Conservation (phyloP, 35 echinoderm and acorn worm species). For the Apostichopus parvimensis region DNA sequence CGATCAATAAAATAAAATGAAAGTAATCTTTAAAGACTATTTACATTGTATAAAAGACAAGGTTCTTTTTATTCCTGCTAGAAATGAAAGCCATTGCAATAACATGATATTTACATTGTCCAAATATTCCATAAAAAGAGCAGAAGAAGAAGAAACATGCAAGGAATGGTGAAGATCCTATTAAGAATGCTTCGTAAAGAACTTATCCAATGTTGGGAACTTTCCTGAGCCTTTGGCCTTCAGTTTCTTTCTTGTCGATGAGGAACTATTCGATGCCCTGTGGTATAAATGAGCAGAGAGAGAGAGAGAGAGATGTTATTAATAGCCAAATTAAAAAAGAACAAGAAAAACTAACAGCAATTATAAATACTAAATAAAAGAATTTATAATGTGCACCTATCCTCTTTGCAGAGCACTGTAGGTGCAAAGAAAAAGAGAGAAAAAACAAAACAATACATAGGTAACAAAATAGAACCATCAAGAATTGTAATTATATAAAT, state of each 20-base stretch:
- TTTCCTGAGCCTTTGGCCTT: neutral
- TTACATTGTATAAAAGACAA: neutral
- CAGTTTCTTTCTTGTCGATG: neutral
- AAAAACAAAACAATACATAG: no score
- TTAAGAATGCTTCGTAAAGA: slow-evolving; percentile 21
- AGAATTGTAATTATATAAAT: no score
- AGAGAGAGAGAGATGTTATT: neutral
- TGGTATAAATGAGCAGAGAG: neutral
- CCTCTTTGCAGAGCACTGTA: no score
- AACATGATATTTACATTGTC: neutral
- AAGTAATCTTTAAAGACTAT: no score
- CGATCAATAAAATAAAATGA: no score
- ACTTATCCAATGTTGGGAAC: slow-evolving; percentile 28
- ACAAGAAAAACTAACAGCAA: neutral
- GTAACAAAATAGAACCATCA: no score
- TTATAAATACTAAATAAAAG: no score
- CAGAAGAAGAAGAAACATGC: neutral
- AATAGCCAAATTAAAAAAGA: neutral
- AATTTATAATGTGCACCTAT: no score
- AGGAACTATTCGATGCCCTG: slow-evolving; percentile 13
- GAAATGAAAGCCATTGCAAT: neutral
- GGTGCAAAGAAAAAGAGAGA: neutral
- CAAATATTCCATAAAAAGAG: neutral
- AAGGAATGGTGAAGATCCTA: neutral
- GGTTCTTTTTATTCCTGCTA: neutral